Evolutionary conservation across 1,140 invertebrate genomes (phyloP).

Genomic region (Tetranychus urticae): DNA sequence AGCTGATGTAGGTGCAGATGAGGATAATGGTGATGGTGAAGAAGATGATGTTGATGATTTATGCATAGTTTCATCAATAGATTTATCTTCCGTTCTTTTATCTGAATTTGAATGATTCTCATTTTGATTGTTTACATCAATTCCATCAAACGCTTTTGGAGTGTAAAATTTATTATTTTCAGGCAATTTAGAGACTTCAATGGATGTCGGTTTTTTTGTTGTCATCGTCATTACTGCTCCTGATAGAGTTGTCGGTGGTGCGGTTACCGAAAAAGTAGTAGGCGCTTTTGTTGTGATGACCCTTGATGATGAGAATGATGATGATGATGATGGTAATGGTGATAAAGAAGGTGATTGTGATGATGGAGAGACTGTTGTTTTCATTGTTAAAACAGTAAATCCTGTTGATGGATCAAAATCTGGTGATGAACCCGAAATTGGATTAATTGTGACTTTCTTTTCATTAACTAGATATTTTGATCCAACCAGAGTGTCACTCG

Average conservation of each 20-base stretch:
- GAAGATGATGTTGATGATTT: too few species aligned
- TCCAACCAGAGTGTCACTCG: background rate
- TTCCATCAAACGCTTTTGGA: background rate
- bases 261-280: background rate
- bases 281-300: background rate
- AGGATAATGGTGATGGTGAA: too few species aligned
- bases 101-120: background rate
- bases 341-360: background rate
- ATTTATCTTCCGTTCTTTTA: too few species aligned
- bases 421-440: too few species aligned
- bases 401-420: background rate
- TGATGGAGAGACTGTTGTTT: background rate
- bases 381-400: background rate
- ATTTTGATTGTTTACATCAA: background rate
- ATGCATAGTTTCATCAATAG: too few species aligned
- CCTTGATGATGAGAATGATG: background rate
- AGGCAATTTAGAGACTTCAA: background rate
- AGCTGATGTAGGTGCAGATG: too few species aligned
- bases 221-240: background rate
- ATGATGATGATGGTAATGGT: background rate
- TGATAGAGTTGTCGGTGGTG: background rate
- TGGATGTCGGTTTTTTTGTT: background rate
- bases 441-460: too few species aligned
- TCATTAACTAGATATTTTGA: background rate
- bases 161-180: background rate